phyloP scores from a whole-genome alignment of 2,113 vertebrate species.

The Danionella cerebrum region DNA sequence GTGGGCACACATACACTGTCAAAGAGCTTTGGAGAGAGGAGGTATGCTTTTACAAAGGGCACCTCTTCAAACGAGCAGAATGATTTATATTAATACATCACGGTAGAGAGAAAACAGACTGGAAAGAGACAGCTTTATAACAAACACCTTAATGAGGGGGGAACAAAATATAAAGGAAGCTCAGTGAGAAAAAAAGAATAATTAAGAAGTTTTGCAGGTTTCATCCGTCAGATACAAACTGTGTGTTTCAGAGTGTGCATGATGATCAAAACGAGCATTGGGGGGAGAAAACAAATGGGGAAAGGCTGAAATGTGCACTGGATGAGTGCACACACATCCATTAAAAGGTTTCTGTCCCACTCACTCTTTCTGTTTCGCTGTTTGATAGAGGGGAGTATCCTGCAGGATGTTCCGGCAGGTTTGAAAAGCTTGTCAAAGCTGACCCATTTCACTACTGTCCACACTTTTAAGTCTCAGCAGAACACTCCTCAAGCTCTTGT shows the following conservation, averaged over 20 bases:
- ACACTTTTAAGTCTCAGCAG: slow-evolving; percentile 3
- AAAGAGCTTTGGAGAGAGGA: slow-evolving; percentile 1
- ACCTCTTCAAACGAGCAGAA: slow-evolving; percentile 26
- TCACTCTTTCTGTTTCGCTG: background rate
- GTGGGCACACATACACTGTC: background rate
- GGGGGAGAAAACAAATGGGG: background rate
- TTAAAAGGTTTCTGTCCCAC: slow-evolving; percentile 14
- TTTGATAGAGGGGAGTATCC: slow-evolving; percentile 12
- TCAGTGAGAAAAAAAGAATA: background rate
- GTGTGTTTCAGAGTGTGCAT: background rate
- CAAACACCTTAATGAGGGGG: slow-evolving; percentile 17
- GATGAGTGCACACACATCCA: slow-evolving; percentile 18
- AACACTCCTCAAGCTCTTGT: background rate
- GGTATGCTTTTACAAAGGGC: slow-evolving; percentile 23
- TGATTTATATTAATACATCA: slow-evolving; percentile 7
- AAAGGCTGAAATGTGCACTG: background rate
- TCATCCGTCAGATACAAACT: background rate
- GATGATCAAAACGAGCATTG: background rate
- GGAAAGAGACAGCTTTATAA: background rate
- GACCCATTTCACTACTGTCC: slow-evolving; percentile 13
- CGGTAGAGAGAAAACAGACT: background rate
- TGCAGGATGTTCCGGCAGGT: slow-evolving; percentile 12
- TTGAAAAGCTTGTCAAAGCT: slow-evolving; percentile 22
- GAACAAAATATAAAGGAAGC: too few relatives aligned
- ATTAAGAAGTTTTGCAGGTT: background rate